Conservation (phyloP, 2,797 vertebrate genomes). For the Oreochromis grahami region DNA sequence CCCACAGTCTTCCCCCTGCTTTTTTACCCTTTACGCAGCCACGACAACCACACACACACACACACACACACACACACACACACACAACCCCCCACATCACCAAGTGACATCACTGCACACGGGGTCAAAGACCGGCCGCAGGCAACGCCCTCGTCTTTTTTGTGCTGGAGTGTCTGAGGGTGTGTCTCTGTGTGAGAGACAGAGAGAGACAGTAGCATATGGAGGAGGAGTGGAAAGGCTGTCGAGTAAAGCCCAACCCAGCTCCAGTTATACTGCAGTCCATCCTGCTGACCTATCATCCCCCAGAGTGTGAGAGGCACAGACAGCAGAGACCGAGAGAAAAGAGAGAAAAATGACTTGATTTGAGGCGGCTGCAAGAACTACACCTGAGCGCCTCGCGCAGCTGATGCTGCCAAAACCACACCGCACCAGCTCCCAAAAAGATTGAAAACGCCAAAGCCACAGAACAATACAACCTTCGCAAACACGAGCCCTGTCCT, state of each 20-base stretch:
- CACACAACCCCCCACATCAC: neutral
- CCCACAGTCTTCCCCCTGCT: neutral
- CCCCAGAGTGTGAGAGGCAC: constrained; percentile 39
- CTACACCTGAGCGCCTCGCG: constrained; percentile 1
- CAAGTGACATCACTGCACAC: constrained; percentile 38
- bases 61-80: neutral
- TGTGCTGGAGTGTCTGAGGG: constrained; percentile 13
- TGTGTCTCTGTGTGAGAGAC: neutral
- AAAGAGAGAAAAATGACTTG: neutral
- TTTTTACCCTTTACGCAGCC: neutral
- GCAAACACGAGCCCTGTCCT: neutral
- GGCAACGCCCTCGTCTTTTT: constrained; percentile 55
- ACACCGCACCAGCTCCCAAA: constrained; percentile 1
- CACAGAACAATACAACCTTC: neutral
- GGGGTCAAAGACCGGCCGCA: constrained; percentile 41
- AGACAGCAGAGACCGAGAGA: constrained; percentile 4
- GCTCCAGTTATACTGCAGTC: constrained; percentile 58
- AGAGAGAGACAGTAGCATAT: constrained; percentile 26
- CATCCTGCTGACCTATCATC: constrained; percentile 66
- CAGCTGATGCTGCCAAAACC: neutral
- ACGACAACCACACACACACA: neutral
- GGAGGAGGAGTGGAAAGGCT: constrained; percentile 54
- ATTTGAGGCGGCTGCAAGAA: neutral
- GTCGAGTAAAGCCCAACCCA: constrained; percentile 47
- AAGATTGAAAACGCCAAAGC: neutral